Evolutionary conservation across 2,888 invertebrate genomes (phyloP), one percentile per base, ranked within the genome.

Genomic region (Temnothorax rugatulus): DNA sequence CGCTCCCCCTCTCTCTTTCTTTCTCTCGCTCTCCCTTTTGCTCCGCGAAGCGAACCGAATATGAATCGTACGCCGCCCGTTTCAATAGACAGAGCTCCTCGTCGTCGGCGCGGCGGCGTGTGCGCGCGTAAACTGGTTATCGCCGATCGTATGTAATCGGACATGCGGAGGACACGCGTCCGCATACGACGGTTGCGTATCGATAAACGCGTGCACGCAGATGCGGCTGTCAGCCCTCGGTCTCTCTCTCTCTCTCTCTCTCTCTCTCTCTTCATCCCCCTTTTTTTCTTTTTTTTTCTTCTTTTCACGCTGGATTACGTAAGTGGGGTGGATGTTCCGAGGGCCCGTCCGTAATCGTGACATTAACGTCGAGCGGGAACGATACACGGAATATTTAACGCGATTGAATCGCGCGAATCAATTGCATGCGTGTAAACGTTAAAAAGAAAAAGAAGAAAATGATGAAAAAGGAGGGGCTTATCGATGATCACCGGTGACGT

Each of bases 61-160:
- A 52, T 77, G 68, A 77, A 77, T 54, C 52, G 66, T 66, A 41
- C 64, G 50, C 47, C 34, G 76, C 11, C 25, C 38, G 54, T 68
- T 68, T 54, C 77, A 77, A 77, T 77, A 74, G 59, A 44, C 38
- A 8, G 41, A 41, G 11, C 41, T 5, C 41, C n/a, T n/a, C 74
- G 4, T 41, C 74, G 4, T 41, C 41, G 57, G 21, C 71, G 34
- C 21, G 41, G 34, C 34, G 34, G 34, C n/a, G 69, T 69, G 69
- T 69, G 52, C 50, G 47, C 69, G 69, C 71, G 50, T 66, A 47
- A 77, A 77, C 77, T 77, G 41, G 77, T 68, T 76, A 66, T 66
- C 75, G 75, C 75, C 34, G 44, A 75, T 76, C 77, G 77, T 68
- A 41, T 29, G 52, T 77, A 77, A 77, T 77, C 77, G 77, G 34